Conservation (phyloP, 2,888 invertebrate species). For the Habroteleia sp. region DNA sequence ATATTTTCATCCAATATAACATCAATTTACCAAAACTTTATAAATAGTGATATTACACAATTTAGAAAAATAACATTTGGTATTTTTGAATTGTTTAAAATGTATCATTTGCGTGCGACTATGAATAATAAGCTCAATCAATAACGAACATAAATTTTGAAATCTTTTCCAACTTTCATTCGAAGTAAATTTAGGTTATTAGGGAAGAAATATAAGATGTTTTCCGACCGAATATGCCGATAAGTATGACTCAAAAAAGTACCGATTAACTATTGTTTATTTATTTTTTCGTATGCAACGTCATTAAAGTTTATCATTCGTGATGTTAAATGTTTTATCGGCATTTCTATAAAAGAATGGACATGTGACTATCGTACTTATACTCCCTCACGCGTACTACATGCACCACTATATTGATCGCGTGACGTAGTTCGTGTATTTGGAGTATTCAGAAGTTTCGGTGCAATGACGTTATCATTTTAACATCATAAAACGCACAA, state of each 20-base stretch:
- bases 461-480: slow-evolving; percentile 44
- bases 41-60: too few relatives aligned
- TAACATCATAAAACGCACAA: slow-evolving; percentile 2
- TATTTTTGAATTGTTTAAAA: not conserved
- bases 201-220: slow-evolving; percentile 6
- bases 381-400: slow-evolving; percentile 29
- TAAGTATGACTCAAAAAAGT: too few relatives aligned
- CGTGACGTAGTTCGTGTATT: slow-evolving; percentile 51
- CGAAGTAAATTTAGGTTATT: slow-evolving; percentile 15
- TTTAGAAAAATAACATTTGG: slow-evolving; percentile 6
- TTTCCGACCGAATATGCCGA: too few relatives aligned
- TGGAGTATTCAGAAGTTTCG: slow-evolving; percentile 41
- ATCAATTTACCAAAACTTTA: too few relatives aligned
- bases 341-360: slow-evolving; percentile 36
- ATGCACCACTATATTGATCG: slow-evolving; percentile 54
- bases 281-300: not conserved
- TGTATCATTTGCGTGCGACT: slow-evolving; percentile 3
- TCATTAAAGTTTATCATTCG: slow-evolving; percentile 2
- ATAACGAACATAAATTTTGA: slow-evolving; percentile 11
- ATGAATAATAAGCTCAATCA: slow-evolving; percentile 23
- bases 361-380: slow-evolving; percentile 42
- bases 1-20: too few relatives aligned
- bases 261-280: not conserved
- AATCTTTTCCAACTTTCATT: slow-evolving; percentile 19
- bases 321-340: slow-evolving; percentile 13